These are phyloP conservation scores for Drosophila equinoxialis DNA, from an alignment of 1,140 invertebrate genomes.

Conservation along the genomic window DNA sequence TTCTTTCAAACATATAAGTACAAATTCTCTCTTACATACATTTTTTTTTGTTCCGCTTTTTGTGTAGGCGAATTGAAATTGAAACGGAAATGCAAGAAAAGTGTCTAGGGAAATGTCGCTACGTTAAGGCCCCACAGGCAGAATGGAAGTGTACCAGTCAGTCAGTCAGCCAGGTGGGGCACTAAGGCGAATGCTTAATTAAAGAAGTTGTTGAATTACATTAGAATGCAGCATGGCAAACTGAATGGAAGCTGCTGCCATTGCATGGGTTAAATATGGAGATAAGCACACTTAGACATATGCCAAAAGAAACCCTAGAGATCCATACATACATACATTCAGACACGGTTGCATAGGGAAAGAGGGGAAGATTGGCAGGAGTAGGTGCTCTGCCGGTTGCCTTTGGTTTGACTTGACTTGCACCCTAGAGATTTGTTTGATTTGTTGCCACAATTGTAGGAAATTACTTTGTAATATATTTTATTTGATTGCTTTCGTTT, in stretches of 20 bases:
- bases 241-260: conserved; percentile 25
- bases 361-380: background rate
- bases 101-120: conserved; percentile 60
- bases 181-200: conserved; percentile 59
- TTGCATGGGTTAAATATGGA: conserved; percentile 42
- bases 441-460: conserved; percentile 64
- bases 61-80: conserved; percentile 45
- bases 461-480: conserved; percentile 67
- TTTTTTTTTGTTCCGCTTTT: conserved; percentile 19
- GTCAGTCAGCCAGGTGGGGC: background rate
- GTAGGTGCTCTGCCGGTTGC: conserved; percentile 37
- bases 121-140: background rate
- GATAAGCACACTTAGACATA: conserved; percentile 40
- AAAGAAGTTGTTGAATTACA: conserved; percentile 66
- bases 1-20: conserved; percentile 4
- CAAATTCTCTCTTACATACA: conserved; percentile 1
- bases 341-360: background rate
- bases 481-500: conserved; percentile 14
- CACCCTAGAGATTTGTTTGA: conserved; percentile 63
- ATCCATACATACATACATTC: background rate
- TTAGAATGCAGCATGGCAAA: conserved; percentile 56
- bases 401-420: conserved; percentile 50
- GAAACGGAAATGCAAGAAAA: conserved; percentile 56
- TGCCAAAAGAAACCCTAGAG: conserved; percentile 21
- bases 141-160: background rate